Evolutionary conservation across 2,888 invertebrate genomes (phyloP).

Genomic region (Sclerodermus sp.): DNA sequence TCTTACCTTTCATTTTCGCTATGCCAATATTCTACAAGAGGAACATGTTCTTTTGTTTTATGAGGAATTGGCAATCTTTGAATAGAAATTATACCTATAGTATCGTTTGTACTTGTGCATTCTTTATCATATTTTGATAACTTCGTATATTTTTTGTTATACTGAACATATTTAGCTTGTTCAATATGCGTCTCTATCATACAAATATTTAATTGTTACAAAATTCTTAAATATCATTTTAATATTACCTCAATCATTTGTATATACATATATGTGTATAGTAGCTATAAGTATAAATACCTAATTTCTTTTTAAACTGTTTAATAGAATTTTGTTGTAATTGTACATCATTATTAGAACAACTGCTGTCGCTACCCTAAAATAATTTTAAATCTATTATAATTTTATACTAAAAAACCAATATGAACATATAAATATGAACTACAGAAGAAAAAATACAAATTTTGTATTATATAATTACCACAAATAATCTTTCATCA

Average conservation of each 20-base stretch:
- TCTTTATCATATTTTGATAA: constrained; percentile 47
- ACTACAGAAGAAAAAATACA: background rate
- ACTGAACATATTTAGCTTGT: constrained; percentile 56
- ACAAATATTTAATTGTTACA: constrained; percentile 1
- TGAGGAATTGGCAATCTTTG: constrained; percentile 55
- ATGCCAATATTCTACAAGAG: constrained; percentile 61
- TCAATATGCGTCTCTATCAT: constrained; percentile 54
- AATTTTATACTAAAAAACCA: no score
- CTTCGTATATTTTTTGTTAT: constrained; percentile 53
- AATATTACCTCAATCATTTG: background rate
- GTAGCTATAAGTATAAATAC: constrained; percentile 26
- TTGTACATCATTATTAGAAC: constrained; percentile 47
- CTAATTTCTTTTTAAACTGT: constrained; percentile 56
- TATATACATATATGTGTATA: background rate
- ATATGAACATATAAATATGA: background rate
- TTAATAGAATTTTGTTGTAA: constrained; percentile 49
- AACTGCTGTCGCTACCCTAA: constrained; percentile 55
- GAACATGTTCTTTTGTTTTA: constrained; percentile 57
- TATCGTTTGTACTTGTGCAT: constrained; percentile 26
- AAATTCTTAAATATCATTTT: background rate
- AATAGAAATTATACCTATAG: constrained; percentile 50
- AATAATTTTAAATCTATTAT: constrained; percentile 14
- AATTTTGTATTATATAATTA: constrained; percentile 21
- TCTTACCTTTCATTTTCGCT: constrained; percentile 53
- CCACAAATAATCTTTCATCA: constrained; percentile 53